Base-by-base conservation (phyloP, 1,140 invertebrate genomes). In the Heliconius hermathena region DNA sequence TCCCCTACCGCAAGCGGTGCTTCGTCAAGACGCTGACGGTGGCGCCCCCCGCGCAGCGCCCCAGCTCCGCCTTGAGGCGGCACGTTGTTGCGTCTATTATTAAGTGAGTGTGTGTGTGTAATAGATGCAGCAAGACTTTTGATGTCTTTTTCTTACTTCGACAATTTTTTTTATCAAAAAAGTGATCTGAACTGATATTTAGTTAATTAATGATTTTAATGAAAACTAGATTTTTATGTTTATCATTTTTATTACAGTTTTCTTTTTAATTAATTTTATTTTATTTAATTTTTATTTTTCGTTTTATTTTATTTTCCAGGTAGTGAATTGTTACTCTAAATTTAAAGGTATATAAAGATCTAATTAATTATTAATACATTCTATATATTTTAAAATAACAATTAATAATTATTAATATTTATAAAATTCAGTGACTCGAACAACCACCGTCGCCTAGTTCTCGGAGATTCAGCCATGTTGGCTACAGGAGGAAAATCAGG, bases 401-500 rank as follows among this genome's bases (percentile, higher is more conserved):
- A 11, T 16, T 66, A 22, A 16, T 66, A 29, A 66, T 66, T 1
- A 26, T 29, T 66, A 0, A 66, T 29, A 66, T 29, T 66, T 16
- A 66, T 18, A 52, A 18, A 71, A 52, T 76, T n/a, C 87, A 98
- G 97, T 87, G 98, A 99, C 91, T 98, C 98, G 2, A 99, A 99
- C 87, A 98, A 98, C 94, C 98, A 99, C 87, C 95, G 98, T 36
- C 95, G 98, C 74, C 95, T 99, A 18, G 87, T 89, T 85, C 91
- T 99, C 71, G 98, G 98, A 41, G 98, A 99, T 93, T 98, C 98
- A 0, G 98, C 98, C 2, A 97, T 98, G 95, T 96, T 99, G 86
- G 97, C 98, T 11, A 96, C 98, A 11, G 97, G 97, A 70, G 97
- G 97, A 3, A 98, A 98, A 94, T 96, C 97, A 9, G 96, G 97